phyloP scores from a whole-genome alignment of 2,797 vertebrate species.

The Pangasius macronema region DNA sequence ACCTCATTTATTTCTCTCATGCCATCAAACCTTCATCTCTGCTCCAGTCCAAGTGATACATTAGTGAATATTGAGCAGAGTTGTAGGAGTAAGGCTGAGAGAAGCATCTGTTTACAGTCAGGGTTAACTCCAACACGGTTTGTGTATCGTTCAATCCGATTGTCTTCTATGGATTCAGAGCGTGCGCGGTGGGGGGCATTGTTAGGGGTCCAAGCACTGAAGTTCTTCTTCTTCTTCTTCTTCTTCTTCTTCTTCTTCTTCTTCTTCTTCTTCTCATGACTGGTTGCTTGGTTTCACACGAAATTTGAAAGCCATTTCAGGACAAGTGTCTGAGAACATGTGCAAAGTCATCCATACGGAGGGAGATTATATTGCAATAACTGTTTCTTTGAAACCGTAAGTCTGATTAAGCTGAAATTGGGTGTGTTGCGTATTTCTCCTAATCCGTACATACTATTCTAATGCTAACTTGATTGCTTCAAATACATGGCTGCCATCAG shows the following conservation, averaged over 20 bases:
- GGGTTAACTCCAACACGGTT: not conserved
- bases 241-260: not conserved
- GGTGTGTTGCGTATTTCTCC: not conserved
- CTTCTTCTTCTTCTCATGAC: not conserved
- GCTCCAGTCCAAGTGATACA: constrained; percentile 21
- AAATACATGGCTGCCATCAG: not conserved
- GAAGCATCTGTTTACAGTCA: constrained; percentile 38
- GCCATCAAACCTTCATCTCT: constrained; percentile 34
- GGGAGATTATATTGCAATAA: not conserved
- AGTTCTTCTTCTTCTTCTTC: not conserved
- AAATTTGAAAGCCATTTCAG: not conserved
- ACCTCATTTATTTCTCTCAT: constrained; percentile 9
- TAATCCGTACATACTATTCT: too few species aligned
- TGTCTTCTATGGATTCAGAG: not conserved
- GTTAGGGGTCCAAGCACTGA: not conserved
- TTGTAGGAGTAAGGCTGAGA: constrained; percentile 4
- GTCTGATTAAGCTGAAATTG: not conserved
- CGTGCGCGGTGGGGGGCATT: not conserved
- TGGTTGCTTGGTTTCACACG: not conserved
- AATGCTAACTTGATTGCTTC: not conserved
- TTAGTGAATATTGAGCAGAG: constrained; percentile 11
- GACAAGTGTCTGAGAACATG: not conserved
- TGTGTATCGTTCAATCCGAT: not conserved
- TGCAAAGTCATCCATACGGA: not conserved
- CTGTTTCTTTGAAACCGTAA: not conserved